Evolutionary conservation across 2,888 invertebrate species (phyloP).

Genomic region (Dilophus febrilis): DNA sequence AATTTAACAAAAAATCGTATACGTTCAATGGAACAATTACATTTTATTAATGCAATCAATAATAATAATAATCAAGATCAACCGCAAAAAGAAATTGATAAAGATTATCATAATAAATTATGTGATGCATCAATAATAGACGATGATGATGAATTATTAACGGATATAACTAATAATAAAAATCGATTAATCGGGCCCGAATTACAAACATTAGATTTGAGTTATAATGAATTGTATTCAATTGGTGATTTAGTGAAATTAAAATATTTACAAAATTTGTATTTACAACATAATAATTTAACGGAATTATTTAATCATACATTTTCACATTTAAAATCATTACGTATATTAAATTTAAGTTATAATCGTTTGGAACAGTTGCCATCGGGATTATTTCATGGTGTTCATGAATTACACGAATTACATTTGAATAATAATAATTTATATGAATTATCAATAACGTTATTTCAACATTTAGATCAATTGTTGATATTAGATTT

Average conservation of each 20-base stretch:
- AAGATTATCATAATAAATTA: too few species aligned
- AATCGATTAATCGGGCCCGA: constrained; percentile 43
- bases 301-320: constrained; percentile 62
- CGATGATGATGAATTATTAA: constrained; percentile 11
- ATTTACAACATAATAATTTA: constrained; percentile 69
- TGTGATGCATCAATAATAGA: too few species aligned
- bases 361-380: constrained; percentile 66
- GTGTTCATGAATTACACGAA: constrained; percentile 64
- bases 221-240: constrained; percentile 58
- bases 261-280: constrained; percentile 60
- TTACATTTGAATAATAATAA: constrained; percentile 74
- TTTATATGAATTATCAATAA: constrained; percentile 62
- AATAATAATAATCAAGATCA: too few species aligned
- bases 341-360: constrained; percentile 71
- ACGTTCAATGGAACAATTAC: constrained; percentile 57
- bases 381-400: constrained; percentile 66
- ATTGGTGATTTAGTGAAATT: constrained; percentile 56
- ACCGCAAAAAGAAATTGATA: too few species aligned
- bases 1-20: constrained; percentile 76
- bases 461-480: constrained; percentile 67
- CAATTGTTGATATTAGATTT: constrained; percentile 70
- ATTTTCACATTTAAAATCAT: constrained; percentile 56
- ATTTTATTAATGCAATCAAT: constrained; percentile 30
- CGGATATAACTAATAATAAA: constrained; percentile 9
- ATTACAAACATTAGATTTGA: constrained; percentile 60